Percentiles rank a stretch among this genome's conserved stretches.
phyloP scores from a whole-genome alignment of 2,888 invertebrate species.

The Polymixis flavicincta region DNA sequence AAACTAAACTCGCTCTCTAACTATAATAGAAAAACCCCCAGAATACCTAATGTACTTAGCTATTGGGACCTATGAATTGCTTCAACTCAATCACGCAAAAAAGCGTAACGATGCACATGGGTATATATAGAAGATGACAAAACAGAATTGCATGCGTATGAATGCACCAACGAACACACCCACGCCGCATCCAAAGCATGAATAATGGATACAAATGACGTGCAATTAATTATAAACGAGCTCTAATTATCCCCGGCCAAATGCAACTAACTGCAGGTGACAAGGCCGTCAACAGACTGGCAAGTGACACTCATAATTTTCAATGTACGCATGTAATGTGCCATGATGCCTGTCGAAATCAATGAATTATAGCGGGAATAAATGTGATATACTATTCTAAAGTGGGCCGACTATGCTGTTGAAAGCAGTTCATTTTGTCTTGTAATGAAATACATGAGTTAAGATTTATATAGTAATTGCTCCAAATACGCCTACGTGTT shows the following conservation, averaged over 20 bases:
- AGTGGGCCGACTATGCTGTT: slow-evolving; percentile 39
- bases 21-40: too few species aligned
- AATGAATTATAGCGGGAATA: slow-evolving; percentile 51
- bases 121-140: slow-evolving; percentile 18
- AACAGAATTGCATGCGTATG: slow-evolving; percentile 41
- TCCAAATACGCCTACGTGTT: slow-evolving; percentile 10
- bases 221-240: slow-evolving; percentile 70
- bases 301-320: slow-evolving; percentile 68
- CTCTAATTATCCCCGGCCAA: slow-evolving; percentile 71
- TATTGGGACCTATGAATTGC: background rate
- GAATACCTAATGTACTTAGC: background rate
- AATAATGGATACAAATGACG: slow-evolving; percentile 64
- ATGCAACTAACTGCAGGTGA: slow-evolving; percentile 71
- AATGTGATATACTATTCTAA: slow-evolving; percentile 35
- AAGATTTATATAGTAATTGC: slow-evolving; percentile 22
- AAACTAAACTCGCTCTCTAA: background rate
- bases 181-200: slow-evolving; percentile 56
- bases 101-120: background rate
- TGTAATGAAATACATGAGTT: slow-evolving; percentile 18
- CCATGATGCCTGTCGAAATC: slow-evolving; percentile 41
- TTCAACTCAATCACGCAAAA: slow-evolving; percentile 2
- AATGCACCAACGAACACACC: slow-evolving; percentile 49
- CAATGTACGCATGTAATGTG: slow-evolving; percentile 52
- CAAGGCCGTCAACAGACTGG: slow-evolving; percentile 70
- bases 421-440: slow-evolving; percentile 25